Conservation (phyloP, 2,888 invertebrate species). For the Harpalus rufipes region DNA sequence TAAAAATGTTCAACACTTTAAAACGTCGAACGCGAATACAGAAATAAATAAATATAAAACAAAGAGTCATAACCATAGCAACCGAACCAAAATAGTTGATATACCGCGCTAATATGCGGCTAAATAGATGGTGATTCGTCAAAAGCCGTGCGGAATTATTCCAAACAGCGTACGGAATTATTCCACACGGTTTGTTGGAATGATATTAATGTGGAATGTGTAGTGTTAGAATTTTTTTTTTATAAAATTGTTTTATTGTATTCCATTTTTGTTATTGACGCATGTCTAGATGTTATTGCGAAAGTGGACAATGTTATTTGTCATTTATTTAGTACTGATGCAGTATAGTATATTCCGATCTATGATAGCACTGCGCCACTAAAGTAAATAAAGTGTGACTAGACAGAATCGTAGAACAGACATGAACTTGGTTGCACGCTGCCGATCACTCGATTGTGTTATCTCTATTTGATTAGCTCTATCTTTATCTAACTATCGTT, state of each 20-base stretch:
- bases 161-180: too few relatives aligned
- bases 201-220: too few relatives aligned
- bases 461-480: constrained; percentile 54
- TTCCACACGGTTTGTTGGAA: too few relatives aligned
- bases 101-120: too few relatives aligned
- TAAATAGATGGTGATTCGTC: too few relatives aligned
- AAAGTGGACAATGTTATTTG: neutral
- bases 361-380: constrained; percentile 52
- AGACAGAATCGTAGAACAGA: constrained; percentile 52
- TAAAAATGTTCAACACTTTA: too few relatives aligned
- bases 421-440: constrained; percentile 50
- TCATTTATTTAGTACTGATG: constrained; percentile 24
- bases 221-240: too few relatives aligned
- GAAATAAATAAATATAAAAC: too few relatives aligned
- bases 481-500: constrained; percentile 32
- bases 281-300: neutral
- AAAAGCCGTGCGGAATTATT: too few relatives aligned
- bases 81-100: too few relatives aligned
- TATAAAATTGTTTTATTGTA: neutral
- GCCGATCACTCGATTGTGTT: constrained; percentile 50
- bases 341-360: constrained; percentile 42
- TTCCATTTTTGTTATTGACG: neutral
- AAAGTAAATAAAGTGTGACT: constrained; percentile 52
- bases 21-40: too few relatives aligned
- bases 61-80: too few relatives aligned